Base-by-base conservation (phyloP, 2,888 invertebrate species). In the Diogma glabrata region DNA sequence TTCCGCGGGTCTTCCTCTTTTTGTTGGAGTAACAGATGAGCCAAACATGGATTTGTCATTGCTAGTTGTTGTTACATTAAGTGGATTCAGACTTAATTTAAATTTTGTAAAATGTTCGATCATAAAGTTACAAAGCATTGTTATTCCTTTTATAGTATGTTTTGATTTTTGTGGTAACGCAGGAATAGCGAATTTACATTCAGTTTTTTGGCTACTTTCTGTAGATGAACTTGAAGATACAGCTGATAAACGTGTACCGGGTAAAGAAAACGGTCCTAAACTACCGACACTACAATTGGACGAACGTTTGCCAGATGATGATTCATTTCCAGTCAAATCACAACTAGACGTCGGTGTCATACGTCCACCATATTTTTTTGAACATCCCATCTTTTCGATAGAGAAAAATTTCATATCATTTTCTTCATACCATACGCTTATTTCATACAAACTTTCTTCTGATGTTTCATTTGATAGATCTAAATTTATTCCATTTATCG, bases 71-170 rank as follows among this genome's bases (percentile, higher is more conserved):
- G 19, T 19, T 12, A 28, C 19, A 10, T 19, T 24, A 19, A 4
- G 47, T 47, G 19, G 51, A 24, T 40, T 57, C 51, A 19, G 53
- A 19, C 36, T 57, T 49, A 54, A 48, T 36, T 57, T 58, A 3
- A 59, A 55, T 53, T 55, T 58, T 22, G 57, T 54, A 38, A 60
- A 59, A 47, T 60, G 56, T 36, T 57, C 56, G 19, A 60, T 59
- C 55, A 60, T 58, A 51, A 58, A 59, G 23, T 53, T 56, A 43
- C 60, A 59, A 14, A 60, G 47, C 22, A 56, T 56, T 14, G 56
- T 51, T 46, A 57, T 53, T 20, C 58, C 58, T 19, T 54, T 19
- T 14, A 59, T 53, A 9, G 54, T 57, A 19, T 58, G 54, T 23
- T 55, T 57, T 7, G 9, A 51, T 36, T 53, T 54, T 43, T 53